phyloP scores from a whole-genome alignment of 2,113 vertebrate species.

The Cavia porcellus region DNA sequence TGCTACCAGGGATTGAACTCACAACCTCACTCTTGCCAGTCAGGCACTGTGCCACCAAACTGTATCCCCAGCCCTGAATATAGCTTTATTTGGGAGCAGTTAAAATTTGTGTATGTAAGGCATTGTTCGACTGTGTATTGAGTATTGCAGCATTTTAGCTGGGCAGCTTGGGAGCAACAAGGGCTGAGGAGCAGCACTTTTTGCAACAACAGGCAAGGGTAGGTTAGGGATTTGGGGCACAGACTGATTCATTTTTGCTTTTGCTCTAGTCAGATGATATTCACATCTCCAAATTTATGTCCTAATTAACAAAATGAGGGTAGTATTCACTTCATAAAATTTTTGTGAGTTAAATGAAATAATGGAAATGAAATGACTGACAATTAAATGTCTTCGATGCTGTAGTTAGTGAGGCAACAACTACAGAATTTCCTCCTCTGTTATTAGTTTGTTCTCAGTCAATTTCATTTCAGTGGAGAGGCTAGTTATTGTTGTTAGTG shows the following conservation, averaged over 20 bases:
- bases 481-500: not conserved
- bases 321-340: not conserved
- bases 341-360: not conserved
- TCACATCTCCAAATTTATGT: not conserved
- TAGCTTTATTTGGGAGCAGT: not conserved
- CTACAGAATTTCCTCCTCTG: not conserved
- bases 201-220: not conserved
- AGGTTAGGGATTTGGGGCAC: not conserved
- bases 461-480: not conserved
- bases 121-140: not conserved
- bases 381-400: not conserved
- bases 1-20: too few relatives aligned
- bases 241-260: not conserved
- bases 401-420: not conserved
- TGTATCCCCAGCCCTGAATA: not conserved
- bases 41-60: too few relatives aligned
- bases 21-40: too few relatives aligned
- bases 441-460: not conserved
- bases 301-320: constrained; percentile 1
- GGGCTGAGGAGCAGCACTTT: not conserved
- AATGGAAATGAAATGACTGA: not conserved
- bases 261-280: not conserved
- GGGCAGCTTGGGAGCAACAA: not conserved
- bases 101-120: not conserved
- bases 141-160: not conserved